phyloP scores from a whole-genome alignment of 2,888 invertebrate species.

The Alcis repandata region DNA sequence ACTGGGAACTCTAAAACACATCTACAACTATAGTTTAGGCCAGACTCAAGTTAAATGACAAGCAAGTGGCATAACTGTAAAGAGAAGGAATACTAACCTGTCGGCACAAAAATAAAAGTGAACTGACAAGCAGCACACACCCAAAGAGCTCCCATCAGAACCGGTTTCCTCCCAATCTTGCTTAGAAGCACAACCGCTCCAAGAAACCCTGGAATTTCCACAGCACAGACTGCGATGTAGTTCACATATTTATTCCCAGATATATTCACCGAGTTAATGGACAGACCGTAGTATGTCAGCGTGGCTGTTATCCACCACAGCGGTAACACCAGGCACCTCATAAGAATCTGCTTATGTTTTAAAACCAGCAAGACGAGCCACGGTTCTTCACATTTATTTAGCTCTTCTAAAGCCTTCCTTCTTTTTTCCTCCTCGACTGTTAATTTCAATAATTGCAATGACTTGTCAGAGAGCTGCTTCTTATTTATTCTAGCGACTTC shows the following conservation, averaged over 20 bases:
- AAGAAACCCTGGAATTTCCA: constrained; percentile 90
- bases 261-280: constrained; percentile 88
- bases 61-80: neutral
- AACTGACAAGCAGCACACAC: constrained; percentile 87
- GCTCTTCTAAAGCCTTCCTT: constrained; percentile 26
- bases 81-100: constrained; percentile 63
- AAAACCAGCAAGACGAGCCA: constrained; percentile 66
- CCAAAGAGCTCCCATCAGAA: constrained; percentile 85
- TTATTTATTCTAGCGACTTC: constrained; percentile 88
- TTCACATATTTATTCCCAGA: constrained; percentile 89
- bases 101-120: constrained; percentile 83
- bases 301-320: constrained; percentile 89
- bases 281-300: constrained; percentile 89
- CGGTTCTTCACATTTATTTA: constrained; percentile 50
- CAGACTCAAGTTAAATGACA: too few relatives aligned
- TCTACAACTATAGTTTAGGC: too few relatives aligned
- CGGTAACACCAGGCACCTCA: constrained; percentile 64
- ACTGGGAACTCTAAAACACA: too few relatives aligned
- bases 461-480: constrained; percentile 62
- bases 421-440: constrained; percentile 59
- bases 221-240: constrained; percentile 86
- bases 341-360: constrained; percentile 56
- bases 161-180: constrained; percentile 86
- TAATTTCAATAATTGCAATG: constrained; percentile 57
- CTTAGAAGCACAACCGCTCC: constrained; percentile 87